These are phyloP conservation scores for Notiomystis cincta DNA, from an alignment of 2,113 vertebrate species.

Conservation along the genomic window DNA sequence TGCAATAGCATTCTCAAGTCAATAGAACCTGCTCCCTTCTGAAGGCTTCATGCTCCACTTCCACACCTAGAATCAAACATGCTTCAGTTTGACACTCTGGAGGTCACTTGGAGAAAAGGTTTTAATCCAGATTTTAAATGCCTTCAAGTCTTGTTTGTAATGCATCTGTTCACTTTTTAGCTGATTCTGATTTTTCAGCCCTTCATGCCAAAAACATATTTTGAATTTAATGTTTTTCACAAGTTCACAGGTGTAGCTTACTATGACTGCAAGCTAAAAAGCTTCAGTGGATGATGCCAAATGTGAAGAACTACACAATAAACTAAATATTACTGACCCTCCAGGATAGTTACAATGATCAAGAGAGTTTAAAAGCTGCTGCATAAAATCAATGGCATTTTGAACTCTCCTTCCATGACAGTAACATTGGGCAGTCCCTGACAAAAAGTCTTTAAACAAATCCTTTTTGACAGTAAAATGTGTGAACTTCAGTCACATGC, in stretches of 20 bases:
- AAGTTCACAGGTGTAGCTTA: background rate
- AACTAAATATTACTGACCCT: background rate
- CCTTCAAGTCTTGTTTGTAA: background rate
- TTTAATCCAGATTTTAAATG: background rate
- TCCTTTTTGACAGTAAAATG: background rate
- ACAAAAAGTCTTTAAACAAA: background rate
- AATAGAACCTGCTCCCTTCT: background rate
- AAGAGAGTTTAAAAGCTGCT: background rate
- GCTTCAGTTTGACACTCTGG: background rate
- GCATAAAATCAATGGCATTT: background rate
- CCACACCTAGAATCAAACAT: background rate
- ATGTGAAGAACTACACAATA: background rate
- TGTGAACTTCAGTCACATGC: background rate
- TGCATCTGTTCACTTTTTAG: background rate
- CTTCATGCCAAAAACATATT: background rate
- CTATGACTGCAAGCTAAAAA: background rate
- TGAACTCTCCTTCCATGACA: background rate
- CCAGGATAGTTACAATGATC: background rate
- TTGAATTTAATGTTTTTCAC: background rate
- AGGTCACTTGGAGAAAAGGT: background rate
- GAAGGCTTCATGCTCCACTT: background rate
- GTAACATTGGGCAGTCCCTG: background rate
- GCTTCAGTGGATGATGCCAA: background rate
- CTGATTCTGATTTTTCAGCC: background rate
- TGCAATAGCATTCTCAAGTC: background rate